Percentiles rank a stretch among this genome's conserved stretches.
Conservation (phyloP, 1,140 invertebrate genomes). For the Drosophila busckii region DNA sequence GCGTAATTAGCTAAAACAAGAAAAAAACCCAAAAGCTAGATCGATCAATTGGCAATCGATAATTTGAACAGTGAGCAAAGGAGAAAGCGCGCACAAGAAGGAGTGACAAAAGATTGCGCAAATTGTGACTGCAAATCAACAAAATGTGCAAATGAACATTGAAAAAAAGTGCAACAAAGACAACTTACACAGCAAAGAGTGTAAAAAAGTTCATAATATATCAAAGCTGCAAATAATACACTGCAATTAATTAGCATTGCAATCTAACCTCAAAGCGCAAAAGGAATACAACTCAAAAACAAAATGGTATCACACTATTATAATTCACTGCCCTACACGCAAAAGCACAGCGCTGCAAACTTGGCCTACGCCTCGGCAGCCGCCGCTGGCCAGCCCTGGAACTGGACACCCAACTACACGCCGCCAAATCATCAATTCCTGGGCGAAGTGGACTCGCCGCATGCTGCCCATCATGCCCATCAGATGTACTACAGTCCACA, state of each 20-base stretch:
- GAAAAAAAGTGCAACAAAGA: conserved; percentile 11
- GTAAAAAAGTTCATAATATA: not conserved
- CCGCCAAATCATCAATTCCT: conserved; percentile 80
- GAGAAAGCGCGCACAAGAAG: conserved; percentile 21
- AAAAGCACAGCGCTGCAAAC: conserved; percentile 73
- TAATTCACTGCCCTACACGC: conserved; percentile 67
- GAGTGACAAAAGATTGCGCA: conserved; percentile 2
- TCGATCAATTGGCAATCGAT: conserved; percentile 1
- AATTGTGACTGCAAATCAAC: conserved; percentile 9
- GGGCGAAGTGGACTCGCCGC: conserved; percentile 78
- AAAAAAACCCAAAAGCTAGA: conserved; percentile 14
- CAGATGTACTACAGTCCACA: conserved; percentile 80
- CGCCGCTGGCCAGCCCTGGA: conserved; percentile 62
- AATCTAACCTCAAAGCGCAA: conserved; percentile 34
- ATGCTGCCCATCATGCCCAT: conserved; percentile 64
- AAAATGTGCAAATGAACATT: conserved; percentile 31
- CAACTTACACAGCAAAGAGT: not conserved
- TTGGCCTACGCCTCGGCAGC: conserved; percentile 67
- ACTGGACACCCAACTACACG: conserved; percentile 70
- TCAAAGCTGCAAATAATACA: conserved; percentile 5
- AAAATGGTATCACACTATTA: conserved; percentile 78
- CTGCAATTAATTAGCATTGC: conserved; percentile 1
- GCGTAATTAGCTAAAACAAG: conserved; percentile 6
- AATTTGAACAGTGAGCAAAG: conserved; percentile 5
- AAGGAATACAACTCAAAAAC: conserved; percentile 11